Evolutionary conservation across 2,113 vertebrate species (phyloP).

Genomic region (Oophaga pumilio): DNA sequence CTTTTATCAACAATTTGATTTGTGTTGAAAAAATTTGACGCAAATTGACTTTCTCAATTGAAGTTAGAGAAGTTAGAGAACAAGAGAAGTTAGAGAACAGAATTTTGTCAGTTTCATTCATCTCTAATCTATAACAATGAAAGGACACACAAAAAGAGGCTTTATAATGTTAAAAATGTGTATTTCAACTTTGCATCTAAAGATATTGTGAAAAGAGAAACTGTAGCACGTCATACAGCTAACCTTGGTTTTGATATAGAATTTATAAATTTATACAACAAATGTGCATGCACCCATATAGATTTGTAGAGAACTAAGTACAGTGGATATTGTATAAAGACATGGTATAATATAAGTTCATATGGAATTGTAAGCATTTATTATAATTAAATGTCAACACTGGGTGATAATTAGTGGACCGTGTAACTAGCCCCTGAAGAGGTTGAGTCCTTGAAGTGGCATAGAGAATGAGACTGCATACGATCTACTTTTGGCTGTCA

Average conservation of each 20-base stretch:
- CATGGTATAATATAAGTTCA: constrained; percentile 7
- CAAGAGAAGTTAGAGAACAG: too few relatives aligned
- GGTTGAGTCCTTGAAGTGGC: constrained; percentile 54
- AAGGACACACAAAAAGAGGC: too few relatives aligned
- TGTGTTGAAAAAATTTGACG: too few relatives aligned
- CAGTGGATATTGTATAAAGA: not conserved
- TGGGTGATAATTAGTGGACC: constrained; percentile 52
- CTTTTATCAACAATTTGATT: too few relatives aligned
- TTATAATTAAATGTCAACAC: constrained; percentile 53
- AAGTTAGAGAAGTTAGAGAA: too few relatives aligned
- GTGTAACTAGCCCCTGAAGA: constrained; percentile 43
- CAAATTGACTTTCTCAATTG: too few relatives aligned
- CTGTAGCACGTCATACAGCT: not conserved
- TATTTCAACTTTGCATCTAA: not conserved
- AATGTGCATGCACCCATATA: not conserved
- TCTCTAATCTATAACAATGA: too few relatives aligned
- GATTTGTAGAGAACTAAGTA: not conserved
- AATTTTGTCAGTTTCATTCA: too few relatives aligned
- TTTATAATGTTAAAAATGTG: not conserved
- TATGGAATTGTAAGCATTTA: constrained; percentile 47
- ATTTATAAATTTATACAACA: not conserved
- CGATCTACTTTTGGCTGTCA: constrained; percentile 49
- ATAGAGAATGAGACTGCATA: constrained; percentile 41
- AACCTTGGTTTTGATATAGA: not conserved
- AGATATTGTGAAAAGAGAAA: not conserved